Conservation (phyloP, 2,113 vertebrate species). For the Sinosuthora webbiana region DNA sequence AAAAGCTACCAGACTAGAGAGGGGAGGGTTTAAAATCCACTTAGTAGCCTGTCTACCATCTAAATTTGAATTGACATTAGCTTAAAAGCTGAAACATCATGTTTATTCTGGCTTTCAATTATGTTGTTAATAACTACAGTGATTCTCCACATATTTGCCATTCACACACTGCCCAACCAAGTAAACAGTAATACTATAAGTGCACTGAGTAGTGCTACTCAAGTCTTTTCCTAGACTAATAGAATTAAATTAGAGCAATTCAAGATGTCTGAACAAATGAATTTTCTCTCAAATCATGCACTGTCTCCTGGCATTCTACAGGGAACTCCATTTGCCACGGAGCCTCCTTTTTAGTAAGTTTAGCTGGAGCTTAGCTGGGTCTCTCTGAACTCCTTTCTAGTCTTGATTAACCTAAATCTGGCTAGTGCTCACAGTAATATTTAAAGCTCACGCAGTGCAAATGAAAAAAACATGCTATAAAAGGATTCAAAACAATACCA, state of each 20-base stretch:
- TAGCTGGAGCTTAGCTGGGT: neutral
- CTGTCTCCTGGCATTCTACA: neutral
- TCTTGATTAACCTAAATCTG: slow-evolving; percentile 20
- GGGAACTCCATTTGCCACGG: neutral
- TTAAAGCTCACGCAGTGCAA: neutral
- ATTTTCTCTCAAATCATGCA: neutral
- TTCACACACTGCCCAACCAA: neutral
- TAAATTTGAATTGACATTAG: neutral
- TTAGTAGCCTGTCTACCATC: neutral
- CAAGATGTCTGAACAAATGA: neutral
- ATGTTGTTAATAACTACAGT: neutral
- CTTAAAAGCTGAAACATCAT: neutral
- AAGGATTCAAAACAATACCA: slow-evolving; percentile 35
- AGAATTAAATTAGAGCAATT: neutral
- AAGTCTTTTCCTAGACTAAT: neutral
- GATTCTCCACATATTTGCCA: neutral
- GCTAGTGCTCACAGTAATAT: slow-evolving; percentile 1
- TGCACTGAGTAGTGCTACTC: neutral
- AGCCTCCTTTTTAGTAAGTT: neutral
- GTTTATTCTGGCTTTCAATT: neutral
- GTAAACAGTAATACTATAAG: neutral
- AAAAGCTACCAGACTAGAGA: neutral
- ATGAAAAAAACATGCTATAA: slow-evolving; percentile 51
- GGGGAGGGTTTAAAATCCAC: neutral
- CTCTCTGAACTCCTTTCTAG: neutral